Evolutionary conservation across 2,113 vertebrate genomes (phyloP).

Genomic region (Hipposideros armiger): DNA sequence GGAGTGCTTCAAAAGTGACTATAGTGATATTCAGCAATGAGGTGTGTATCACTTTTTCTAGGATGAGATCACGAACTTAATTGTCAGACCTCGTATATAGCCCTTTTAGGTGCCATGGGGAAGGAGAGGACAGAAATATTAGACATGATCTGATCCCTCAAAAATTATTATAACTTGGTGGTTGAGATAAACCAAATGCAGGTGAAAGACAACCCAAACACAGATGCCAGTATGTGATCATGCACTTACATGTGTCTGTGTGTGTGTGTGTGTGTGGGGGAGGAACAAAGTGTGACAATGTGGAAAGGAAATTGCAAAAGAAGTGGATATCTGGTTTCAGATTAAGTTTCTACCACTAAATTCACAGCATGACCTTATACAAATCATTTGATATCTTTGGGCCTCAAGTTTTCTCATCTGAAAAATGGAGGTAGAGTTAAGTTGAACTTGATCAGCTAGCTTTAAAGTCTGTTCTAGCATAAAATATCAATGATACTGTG

Average conservation of each 20-base stretch:
- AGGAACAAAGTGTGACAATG: neutral
- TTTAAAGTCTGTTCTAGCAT: conserved; percentile 37
- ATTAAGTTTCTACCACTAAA: conserved; percentile 46
- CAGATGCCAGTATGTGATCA: conserved; percentile 20
- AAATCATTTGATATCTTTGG: conserved; percentile 49
- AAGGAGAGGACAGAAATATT: conserved; percentile 46
- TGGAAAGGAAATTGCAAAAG: conserved; percentile 51
- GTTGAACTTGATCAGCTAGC: neutral
- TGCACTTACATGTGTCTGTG: neutral
- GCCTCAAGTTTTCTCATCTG: conserved; percentile 33
- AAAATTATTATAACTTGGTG: conserved; percentile 29
- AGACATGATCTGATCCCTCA: conserved; percentile 3
- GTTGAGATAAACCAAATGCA: conserved; percentile 26
- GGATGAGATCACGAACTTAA: too few relatives aligned
- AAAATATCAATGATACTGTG: conserved; percentile 11
- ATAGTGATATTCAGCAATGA: too few relatives aligned
- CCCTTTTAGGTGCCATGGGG: neutral
- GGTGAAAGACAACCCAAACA: conserved; percentile 41
- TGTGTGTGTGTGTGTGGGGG: neutral
- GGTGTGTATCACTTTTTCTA: too few relatives aligned
- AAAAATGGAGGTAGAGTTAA: neutral
- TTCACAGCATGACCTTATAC: neutral
- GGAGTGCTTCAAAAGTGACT: too few relatives aligned
- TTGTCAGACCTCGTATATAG: neutral
- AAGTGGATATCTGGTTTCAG: conserved; percentile 33